Conservation (phyloP, 1,140 invertebrate genomes). For the Bombus turneri region DNA sequence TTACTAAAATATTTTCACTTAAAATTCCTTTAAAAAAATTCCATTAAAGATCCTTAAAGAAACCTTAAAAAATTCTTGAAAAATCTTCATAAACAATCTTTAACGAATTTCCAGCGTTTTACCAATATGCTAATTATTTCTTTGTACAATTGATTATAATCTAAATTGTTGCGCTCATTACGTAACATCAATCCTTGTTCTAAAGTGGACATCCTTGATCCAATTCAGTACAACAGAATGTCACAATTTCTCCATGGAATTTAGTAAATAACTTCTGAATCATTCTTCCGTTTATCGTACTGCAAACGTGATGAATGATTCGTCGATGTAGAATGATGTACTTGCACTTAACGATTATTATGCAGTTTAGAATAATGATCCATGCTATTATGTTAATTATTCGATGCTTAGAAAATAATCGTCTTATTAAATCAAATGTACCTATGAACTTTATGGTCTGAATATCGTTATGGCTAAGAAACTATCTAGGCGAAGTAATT, state of each 20-base stretch:
- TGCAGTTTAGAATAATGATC: neutral
- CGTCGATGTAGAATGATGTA: neutral
- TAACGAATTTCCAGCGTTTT: too few relatives aligned
- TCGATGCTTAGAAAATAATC: neutral
- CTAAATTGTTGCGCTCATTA: slow-evolving; percentile 31
- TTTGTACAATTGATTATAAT: neutral
- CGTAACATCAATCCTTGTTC: slow-evolving; percentile 25
- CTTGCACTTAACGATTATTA: neutral
- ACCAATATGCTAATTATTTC: neutral
- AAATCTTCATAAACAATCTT: too few relatives aligned
- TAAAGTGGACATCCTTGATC: slow-evolving; percentile 51
- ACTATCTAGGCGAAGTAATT: neutral
- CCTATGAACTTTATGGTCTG: slow-evolving; percentile 11
- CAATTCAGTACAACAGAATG: slow-evolving; percentile 17
- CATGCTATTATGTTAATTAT: neutral
- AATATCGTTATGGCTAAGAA: neutral
- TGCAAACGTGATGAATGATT: neutral
- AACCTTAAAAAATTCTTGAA: too few relatives aligned
- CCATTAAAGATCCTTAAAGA: too few relatives aligned
- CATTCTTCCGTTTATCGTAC: neutral
- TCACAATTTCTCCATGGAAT: slow-evolving; percentile 23
- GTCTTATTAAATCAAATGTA: neutral
- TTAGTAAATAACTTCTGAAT: slow-evolving; percentile 18
- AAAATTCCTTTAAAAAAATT: too few relatives aligned
- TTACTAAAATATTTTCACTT: neutral